Base-by-base conservation (phyloP, 2,797 vertebrate species). In the Cyprinella venusta region DNA sequence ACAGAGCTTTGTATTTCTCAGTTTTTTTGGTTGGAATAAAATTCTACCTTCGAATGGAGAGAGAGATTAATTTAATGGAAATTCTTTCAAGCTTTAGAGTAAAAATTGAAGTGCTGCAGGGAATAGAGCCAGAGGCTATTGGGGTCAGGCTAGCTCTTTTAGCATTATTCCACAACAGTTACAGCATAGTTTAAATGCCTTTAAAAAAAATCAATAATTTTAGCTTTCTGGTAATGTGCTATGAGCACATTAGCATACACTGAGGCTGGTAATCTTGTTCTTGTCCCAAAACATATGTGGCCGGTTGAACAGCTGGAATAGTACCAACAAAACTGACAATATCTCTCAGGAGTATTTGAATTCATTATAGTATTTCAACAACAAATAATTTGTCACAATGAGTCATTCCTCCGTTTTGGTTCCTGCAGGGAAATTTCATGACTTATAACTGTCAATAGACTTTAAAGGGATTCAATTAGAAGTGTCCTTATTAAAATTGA, bases 301-400 rank as follows among this genome's bases (percentile, higher is more conserved):
- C 59, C 18, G 30, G 26, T 40, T 36, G 15, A 74, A 81, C 56
- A 74, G 70, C 80, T 81, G 56, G 15, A 64, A 50, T 2, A 64
- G 69, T 33, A 38, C 69, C 19, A 38, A 15, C n/a, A n/a, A 64
- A 72, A 52, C 40, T 52, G 30, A 19, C 30, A 81, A 50, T 72
- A 38, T 81, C 15, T 81, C 80, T 81, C 42, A 38, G 21, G 56
- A 72, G 56, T 38, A 64, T 77, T 80, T 68, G 36, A 75, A 77
- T 80, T 78, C 26, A 79, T 85, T 84, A 71, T 36, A 15, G 45
- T 48, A 79, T 84, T 84, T 63, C 38, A 61, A 81, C 54, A 76
- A 45, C 45, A 40, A 78, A 45, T 74, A 5, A 59, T 78, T 67
- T 78, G 84, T 81, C 82, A 76, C 61, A 83, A 80, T 81, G 21